Conservation (phyloP, 2,888 invertebrate genomes). For the Acrocyrtus sp. region DNA sequence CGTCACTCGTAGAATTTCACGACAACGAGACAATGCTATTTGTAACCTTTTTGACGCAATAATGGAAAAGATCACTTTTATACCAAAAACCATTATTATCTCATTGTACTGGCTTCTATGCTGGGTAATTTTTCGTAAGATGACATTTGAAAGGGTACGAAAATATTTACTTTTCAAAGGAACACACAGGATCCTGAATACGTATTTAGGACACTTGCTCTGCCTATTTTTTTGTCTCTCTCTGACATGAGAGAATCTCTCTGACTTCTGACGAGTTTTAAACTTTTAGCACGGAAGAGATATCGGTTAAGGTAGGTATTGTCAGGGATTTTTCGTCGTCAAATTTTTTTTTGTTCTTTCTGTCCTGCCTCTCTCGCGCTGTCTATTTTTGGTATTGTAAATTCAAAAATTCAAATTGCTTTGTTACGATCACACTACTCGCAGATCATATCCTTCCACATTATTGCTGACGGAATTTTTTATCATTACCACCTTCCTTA, state of each 20-base stretch:
- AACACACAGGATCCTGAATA: slow-evolving; percentile 13
- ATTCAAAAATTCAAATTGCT: too few species aligned
- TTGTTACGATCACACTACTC: too few species aligned
- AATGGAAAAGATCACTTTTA: neutral
- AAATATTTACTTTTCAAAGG: slow-evolving; percentile 33
- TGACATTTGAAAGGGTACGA: slow-evolving; percentile 45
- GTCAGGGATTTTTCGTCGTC: slow-evolving; percentile 7
- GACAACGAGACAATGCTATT: neutral
- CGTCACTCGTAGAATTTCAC: neutral
- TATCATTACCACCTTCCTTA: slow-evolving; percentile 4
- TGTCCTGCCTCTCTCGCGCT: too few species aligned
- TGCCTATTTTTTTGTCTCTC: slow-evolving; percentile 1
- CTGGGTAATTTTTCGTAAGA: slow-evolving; percentile 7
- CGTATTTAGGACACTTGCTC: slow-evolving; percentile 42
- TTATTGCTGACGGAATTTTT: neutral
- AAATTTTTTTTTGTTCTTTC: slow-evolving; percentile 24
- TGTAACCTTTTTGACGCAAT: neutral
- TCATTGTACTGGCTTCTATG: neutral
- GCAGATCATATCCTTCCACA: slow-evolving; percentile 1
- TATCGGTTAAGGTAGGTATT: slow-evolving; percentile 6
- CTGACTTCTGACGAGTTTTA: neutral
- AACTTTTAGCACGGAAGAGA: neutral
- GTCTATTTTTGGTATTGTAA: slow-evolving; percentile 14
- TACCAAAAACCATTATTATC: neutral
- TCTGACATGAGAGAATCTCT: neutral